phyloP scores from a whole-genome alignment of 2,888 invertebrate genomes.

The Drosophila paramelanica region DNA sequence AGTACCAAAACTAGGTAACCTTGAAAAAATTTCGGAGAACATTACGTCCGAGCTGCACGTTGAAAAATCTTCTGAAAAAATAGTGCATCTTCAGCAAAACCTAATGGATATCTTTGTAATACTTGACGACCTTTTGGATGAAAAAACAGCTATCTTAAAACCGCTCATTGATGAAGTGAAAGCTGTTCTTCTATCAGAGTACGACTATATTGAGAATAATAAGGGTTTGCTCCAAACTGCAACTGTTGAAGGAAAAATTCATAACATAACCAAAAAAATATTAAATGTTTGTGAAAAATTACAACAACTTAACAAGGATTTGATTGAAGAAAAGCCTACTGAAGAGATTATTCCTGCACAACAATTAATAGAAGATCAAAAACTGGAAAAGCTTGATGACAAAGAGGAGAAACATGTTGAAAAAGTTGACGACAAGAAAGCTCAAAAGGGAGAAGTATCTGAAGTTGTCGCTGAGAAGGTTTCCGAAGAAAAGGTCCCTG shows the following conservation, averaged over 20 bases:
- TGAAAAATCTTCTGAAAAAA: constrained; percentile 69
- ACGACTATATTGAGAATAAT: constrained; percentile 61
- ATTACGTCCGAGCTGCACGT: constrained; percentile 31
- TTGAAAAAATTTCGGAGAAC: constrained; percentile 47
- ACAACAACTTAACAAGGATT: constrained; percentile 16
- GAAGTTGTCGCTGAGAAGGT: constrained; percentile 6
- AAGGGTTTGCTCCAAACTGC: constrained; percentile 29
- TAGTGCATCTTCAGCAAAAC: constrained; percentile 74
- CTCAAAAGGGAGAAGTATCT: constrained; percentile 31
- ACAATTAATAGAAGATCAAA: constrained; percentile 11
- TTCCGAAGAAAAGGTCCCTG: constrained; percentile 18
- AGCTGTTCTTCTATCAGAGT: constrained; percentile 39
- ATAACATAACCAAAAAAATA: constrained; percentile 38
- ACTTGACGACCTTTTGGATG: constrained; percentile 67
- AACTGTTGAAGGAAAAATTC: constrained; percentile 36
- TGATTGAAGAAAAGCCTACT: constrained; percentile 1
- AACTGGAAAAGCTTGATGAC: not conserved
- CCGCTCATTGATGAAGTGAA: constrained; percentile 53
- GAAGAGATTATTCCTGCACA: not conserved
- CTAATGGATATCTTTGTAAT: constrained; percentile 79
- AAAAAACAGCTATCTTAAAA: constrained; percentile 29
- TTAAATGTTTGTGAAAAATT: constrained; percentile 46
- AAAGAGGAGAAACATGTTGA: not conserved
- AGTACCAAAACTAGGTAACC: constrained; percentile 41
- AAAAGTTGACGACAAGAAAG: constrained; percentile 4